Evolutionary conservation across 2,797 vertebrate genomes (phyloP), one percentile per base, ranked within the genome.

Genomic region (Alauda arvensis): DNA sequence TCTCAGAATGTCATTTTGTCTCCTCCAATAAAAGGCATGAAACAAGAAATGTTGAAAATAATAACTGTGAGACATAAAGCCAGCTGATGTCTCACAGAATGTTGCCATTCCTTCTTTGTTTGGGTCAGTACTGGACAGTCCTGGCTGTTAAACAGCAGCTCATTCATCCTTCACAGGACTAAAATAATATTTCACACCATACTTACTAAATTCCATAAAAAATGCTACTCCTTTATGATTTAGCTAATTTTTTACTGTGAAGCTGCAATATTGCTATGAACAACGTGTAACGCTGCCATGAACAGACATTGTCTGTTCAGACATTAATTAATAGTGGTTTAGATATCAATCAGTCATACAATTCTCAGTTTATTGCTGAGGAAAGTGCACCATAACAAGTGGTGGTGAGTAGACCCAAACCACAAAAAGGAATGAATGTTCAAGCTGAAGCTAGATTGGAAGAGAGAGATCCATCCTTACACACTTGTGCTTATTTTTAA

Each of bases 261-360:
- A 82, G 11, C 13, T 86, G 37, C 24, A 68, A 81, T 49, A 34
- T 14, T 79, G 29, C 5, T 67, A n/a, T 21, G 42, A 83, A 46
- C 8, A 70, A 42, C 0, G 0, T 25, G 33, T 25, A 60, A 59
- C 39, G 28, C 15, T 57, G 18, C 46, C 46, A 20, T 2, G 2
- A 87, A 48, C 17, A 75, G 9, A n/a, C 10, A 10, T 3, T 53
- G 40, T 33, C 31, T 71, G 80, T 83, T 68, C 52, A 69, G 37
- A 55, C 34, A 18, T 83, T 39, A 68, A 48, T 4, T 69, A 49
- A 33, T 60, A 53, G 43, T 49, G 37, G 4, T 40, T 45, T 57
- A 60, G 63, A 49, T 42, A 69, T 5, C n/a, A 14, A 56, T 71
- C 37, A 55, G 11, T 51, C 29, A 33, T 18, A 29, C 7, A 71